Evolutionary conservation across 2,888 invertebrate genomes (phyloP).

Genomic region (Amphipyra berbera): DNA sequence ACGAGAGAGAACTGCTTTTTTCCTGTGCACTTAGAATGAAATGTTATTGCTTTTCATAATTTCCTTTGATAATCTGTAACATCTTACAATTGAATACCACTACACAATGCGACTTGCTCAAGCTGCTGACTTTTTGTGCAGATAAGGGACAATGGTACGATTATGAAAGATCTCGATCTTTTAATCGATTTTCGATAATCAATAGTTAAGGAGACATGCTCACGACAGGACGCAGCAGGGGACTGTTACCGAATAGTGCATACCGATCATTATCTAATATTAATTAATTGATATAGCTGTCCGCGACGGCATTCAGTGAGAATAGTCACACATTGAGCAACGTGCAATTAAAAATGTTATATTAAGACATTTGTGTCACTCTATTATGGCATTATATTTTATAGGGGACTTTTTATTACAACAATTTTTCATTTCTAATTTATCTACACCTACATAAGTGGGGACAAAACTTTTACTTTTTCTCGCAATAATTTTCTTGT

Average conservation of each 20-base stretch:
- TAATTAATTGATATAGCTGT: conserved; percentile 71
- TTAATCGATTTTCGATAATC: conserved; percentile 55
- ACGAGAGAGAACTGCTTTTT: too few species aligned
- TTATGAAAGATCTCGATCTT: conserved; percentile 60
- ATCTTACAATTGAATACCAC: conserved; percentile 39
- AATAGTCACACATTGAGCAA: conserved; percentile 64
- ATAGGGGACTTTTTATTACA: conserved; percentile 42
- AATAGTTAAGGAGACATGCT: conserved; percentile 49
- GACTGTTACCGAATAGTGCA: conserved; percentile 51
- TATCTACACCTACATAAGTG: conserved; percentile 31
- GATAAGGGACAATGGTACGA: conserved; percentile 49
- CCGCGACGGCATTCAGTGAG: conserved; percentile 56
- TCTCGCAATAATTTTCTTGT: conserved; percentile 42
- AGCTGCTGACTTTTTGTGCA: conserved; percentile 37
- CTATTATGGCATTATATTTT: conserved; percentile 49
- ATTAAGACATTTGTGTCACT: conserved; percentile 62
- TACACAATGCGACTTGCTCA: conserved; percentile 41
- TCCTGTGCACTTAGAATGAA: too few species aligned
- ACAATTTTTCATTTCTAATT: conserved; percentile 48
- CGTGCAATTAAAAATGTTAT: conserved; percentile 63
- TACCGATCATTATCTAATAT: conserved; percentile 68
- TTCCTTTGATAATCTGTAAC: conserved; percentile 1
- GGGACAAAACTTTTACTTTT: conserved; percentile 49
- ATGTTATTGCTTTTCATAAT: too few species aligned
- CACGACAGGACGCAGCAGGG: conserved; percentile 62